Base-by-base conservation (phyloP, 1,140 invertebrate genomes). In the Zelostemma sp. region DNA sequence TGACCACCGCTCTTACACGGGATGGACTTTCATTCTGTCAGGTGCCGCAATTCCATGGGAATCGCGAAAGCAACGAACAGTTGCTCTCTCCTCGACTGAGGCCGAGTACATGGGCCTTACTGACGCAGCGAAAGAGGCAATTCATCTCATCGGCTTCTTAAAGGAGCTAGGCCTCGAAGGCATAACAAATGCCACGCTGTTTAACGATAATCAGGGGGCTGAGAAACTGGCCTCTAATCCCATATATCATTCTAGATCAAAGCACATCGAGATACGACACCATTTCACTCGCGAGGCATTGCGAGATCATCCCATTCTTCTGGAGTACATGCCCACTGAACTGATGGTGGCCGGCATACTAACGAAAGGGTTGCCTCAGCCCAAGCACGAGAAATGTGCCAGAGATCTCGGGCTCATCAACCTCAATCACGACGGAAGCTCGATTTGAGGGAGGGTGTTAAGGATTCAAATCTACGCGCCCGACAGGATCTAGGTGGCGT, bases 51-150 rank as follows among this genome's bases (percentile, higher is more conserved):
- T 78, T 31, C 3, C 14, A 0, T 78, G 76, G 72, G 38, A 25
- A 40, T 64, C 65, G 2, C 49, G 48, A n/a, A 75, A 74, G 40
- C 75, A 75, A 56, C 45, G 50, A 8, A 58, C 43, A 0, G 68
- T 73, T n/a, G 50, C 74, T 14, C 54, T 73, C 19, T 70, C 61
- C 11, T 58, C 58, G 2, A 53, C 53, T 16, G 68, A 74, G 51
- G 46, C 72, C 5, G 74, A 76, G 48, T 74, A 72, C 56, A 40
- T 74, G 14, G 62, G 68, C 45, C 41, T 53, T n/a, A 25, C 60
- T 15, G 62, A 71, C n/a, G 73, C 61, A 11, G 45, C 51, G 1
- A 56, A 70, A 59, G 40, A 67, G 49, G 46, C 19, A 11, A 25
- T 47, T n/a, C 74, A 57, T 59, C 18, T 75, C 17, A 18, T 19